Base-by-base conservation (phyloP, 2,888 invertebrate species). In the Scotopteryx bipunctaria region DNA sequence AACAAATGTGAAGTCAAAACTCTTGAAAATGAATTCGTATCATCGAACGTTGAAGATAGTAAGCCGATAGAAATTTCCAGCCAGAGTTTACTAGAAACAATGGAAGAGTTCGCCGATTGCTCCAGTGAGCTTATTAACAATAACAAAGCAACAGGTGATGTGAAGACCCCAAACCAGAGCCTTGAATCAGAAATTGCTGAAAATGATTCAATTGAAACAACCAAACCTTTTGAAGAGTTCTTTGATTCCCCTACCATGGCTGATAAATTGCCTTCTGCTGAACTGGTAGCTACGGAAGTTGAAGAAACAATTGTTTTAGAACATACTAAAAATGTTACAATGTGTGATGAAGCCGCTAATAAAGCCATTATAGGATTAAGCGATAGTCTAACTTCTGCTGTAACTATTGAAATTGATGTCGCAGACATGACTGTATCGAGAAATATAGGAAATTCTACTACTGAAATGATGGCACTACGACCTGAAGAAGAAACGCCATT, bases 241-340 rank as follows among this genome's bases (percentile, higher is more conserved):
- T 50, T 47, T 49, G 52, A 55, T 9, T 49, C 49, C 0, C 21
- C 56, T 13, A 54, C 56, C 11, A 23, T 25, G 11, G 36, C 43
- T 17, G 51, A 54, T 29, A 2, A 23, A 14, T 9, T 54, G 8
- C 21, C 19, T 14, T 21, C 38, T n/a, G 14, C 25, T 13, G 42
- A 48, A 5, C 38, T 45, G 38, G 4, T 31, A 23, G 37, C 49
- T 14, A 9, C 42, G 3, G 40, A 52, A 49, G 29, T 41, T 3
- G 1, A n/a, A 19, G 50, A 54, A 27, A 16, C 29, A 31, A 53
- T 9, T 16, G 14, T 33, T n/a, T 19, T 55, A 19, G 43, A 55
- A 13, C 2, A 47, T 44, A 29, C 15, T 5, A 21, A 31, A 32
- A 37, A 27, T 9, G 5, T 19, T 44, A 15, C 45, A 32, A 36